Base-by-base conservation (phyloP, 2,888 invertebrate species). In the Troglohyphantes excavatus region DNA sequence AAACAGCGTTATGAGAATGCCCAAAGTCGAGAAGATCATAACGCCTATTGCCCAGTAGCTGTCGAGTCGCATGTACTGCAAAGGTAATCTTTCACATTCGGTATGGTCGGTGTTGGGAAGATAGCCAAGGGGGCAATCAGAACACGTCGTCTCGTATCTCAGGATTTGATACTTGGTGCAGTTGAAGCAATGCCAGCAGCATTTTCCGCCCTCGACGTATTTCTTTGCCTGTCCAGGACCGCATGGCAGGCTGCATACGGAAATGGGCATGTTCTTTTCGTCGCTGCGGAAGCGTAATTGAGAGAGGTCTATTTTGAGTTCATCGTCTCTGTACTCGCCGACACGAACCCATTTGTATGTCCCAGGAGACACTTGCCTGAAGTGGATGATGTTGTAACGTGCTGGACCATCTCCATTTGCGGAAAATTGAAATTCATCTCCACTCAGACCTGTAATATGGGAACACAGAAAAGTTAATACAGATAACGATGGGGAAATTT, bases 351-450 rank as follows among this genome's bases (percentile, higher is more conserved):
- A 98, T 91, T 96, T 95, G 94, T 96, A 97, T 91, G 95, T 95
- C 0, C 96, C 96, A 0, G 94, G 94, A 0, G 95, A 94, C 9
- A 95, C 95, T 93, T 97, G 97, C 93, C 98, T 97, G 95, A 98
- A 99, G 94, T 99, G 98, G 90, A 98, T 96, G 92, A 99, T 98
- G 93, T 98, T 97, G 95, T 99, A 99, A 61, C 98, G 95, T 0
- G 98, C 97, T 0, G 98, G 98, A 0, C 98, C 98, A 92, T 98
- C 98, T 0, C 98, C 98, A 92, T 97, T 96, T 89, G 94, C 95
- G 93, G 98, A 97, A 93, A 99, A 99, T 92, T 96, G 96, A 94
- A 98, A 98, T 93, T 96, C 95, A 93, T 98, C 97, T 0, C 97
- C 97, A 92, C 97, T 97, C 27, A 98, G 94, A 93, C 98, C 98